These are phyloP conservation scores for Glaucopsyche alexis DNA, from an alignment of 2,888 invertebrate genomes.

Conservation along the genomic window DNA sequence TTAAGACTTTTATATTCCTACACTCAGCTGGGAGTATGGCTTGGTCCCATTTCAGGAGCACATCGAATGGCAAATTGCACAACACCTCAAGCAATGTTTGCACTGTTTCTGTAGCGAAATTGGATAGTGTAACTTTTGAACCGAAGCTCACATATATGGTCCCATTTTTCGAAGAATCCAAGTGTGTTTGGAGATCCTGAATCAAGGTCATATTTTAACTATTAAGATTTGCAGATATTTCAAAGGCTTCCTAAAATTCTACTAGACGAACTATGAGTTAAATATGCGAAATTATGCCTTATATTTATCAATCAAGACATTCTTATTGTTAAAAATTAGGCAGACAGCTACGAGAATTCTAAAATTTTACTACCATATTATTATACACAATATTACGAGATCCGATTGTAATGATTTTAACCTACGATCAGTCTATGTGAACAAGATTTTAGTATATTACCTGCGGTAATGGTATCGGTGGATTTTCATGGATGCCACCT, in stretches of 20 bases:
- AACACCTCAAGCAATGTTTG: conserved; percentile 49
- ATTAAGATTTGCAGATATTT: not conserved
- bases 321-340: no score
- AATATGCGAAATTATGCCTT: no score
- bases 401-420: no score
- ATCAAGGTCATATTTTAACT: not conserved
- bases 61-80: conserved; percentile 51
- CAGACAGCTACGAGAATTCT: no score
- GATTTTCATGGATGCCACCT: conserved; percentile 59
- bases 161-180: conserved; percentile 52
- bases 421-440: no score
- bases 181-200: conserved; percentile 48
- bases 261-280: no score
- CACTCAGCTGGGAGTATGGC: conserved; percentile 48
- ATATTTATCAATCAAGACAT: no score
- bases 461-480: conserved; percentile 51
- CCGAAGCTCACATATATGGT: conserved; percentile 60
- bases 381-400: not conserved
- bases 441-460: conserved; percentile 35
- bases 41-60: conserved; percentile 58
- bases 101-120: conserved; percentile 41
- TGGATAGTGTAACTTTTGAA: conserved; percentile 47
- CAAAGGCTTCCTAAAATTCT: no score
- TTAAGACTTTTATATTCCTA: conserved; percentile 52
- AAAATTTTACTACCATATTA: not conserved